Percentiles rank a stretch among this genome's conserved stretches.
Conservation (phyloP, 2,888 invertebrate genomes). For the Hirtodrosophila confusa region DNA sequence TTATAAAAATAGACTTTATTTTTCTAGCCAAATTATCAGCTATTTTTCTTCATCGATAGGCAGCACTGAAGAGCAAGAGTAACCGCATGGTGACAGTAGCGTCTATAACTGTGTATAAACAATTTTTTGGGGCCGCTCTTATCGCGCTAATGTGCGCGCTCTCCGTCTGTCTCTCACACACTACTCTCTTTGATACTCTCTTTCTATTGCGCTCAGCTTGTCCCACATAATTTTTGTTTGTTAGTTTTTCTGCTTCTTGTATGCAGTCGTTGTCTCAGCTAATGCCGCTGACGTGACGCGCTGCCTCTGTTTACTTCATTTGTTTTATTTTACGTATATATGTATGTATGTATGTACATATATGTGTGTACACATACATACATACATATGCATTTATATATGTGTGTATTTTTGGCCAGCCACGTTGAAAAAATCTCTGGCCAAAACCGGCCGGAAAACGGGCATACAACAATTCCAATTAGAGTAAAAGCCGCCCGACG, state of each 20-base stretch:
- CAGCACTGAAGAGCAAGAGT: not conserved
- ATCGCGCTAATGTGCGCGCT: conserved; percentile 25
- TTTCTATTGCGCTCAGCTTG: conserved; percentile 57
- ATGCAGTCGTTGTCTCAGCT: conserved; percentile 35
- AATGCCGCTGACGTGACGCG: conserved; percentile 30
- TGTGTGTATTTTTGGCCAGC: conserved; percentile 68
- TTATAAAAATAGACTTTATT: too few relatives aligned
- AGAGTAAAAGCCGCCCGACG: conserved; percentile 60
- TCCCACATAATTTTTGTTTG: conserved; percentile 79
- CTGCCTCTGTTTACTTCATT: conserved; percentile 35
- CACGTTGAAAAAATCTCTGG: conserved; percentile 52
- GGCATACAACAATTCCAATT: conserved; percentile 74
- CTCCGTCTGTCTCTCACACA: conserved; percentile 24
- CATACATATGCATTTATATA: conserved; percentile 1
- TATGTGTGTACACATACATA: conserved; percentile 4
- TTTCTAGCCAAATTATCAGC: too few relatives aligned
- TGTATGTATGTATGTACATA: not conserved
- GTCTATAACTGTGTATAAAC: conserved; percentile 60
- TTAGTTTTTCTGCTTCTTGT: conserved; percentile 72
- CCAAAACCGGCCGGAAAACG: conserved; percentile 77
- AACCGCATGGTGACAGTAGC: conserved; percentile 56
- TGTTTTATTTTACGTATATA: conserved; percentile 49
- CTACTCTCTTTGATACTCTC: conserved; percentile 28
- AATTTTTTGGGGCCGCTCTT: conserved; percentile 48
- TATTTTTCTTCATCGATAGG: too few relatives aligned